Percentiles rank a stretch among this genome's conserved stretches.
These are phyloP conservation scores for Trileptium ribeirensis DNA, from an alignment of 2,888 invertebrate genomes.

Conservation along the genomic window DNA sequence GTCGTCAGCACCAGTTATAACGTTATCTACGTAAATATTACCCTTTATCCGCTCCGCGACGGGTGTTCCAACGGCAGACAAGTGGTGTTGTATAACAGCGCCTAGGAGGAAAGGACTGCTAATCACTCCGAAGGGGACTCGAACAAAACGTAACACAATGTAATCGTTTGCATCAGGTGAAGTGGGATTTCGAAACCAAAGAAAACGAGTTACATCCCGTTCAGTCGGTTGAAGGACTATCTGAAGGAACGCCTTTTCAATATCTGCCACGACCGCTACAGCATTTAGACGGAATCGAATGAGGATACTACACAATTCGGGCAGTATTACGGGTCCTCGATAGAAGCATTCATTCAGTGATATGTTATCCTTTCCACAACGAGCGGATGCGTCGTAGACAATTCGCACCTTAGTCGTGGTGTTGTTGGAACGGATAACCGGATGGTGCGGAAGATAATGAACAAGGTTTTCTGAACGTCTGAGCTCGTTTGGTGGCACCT, in stretches of 20 bases:
- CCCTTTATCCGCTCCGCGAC: background rate
- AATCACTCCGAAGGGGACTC: conserved; percentile 36
- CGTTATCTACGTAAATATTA: conserved; percentile 9
- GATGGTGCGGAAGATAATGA: conserved; percentile 36
- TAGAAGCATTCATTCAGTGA: conserved; percentile 34
- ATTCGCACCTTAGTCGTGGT: conserved; percentile 35
- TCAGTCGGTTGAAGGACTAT: conserved; percentile 29
- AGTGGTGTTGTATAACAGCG: conserved; percentile 27
- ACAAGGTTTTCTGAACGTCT: background rate
- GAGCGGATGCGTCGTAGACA: conserved; percentile 38
- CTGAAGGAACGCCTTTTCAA: conserved; percentile 31
- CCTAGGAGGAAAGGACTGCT: conserved; percentile 33
- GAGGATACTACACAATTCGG: conserved; percentile 25
- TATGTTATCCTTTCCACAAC: conserved; percentile 12
- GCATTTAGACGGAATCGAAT: conserved; percentile 28
- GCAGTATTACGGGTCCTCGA: conserved; percentile 29
- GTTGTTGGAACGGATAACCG: conserved; percentile 28
- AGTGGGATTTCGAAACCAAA: background rate
- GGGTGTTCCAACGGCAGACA: background rate
- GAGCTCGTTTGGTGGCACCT: background rate
- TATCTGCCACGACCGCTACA: conserved; percentile 23
- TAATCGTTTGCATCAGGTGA: conserved; percentile 30
- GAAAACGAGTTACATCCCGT: conserved; percentile 25
- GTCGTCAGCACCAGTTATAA: background rate
- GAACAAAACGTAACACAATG: conserved; percentile 28